Percentiles rank a stretch among this genome's conserved stretches.
These are phyloP conservation scores for Aurelia sp. DNA, from an alignment of 30 jellyfish, hydroid and myxozoan genomes.

Conservation along the genomic window DNA sequence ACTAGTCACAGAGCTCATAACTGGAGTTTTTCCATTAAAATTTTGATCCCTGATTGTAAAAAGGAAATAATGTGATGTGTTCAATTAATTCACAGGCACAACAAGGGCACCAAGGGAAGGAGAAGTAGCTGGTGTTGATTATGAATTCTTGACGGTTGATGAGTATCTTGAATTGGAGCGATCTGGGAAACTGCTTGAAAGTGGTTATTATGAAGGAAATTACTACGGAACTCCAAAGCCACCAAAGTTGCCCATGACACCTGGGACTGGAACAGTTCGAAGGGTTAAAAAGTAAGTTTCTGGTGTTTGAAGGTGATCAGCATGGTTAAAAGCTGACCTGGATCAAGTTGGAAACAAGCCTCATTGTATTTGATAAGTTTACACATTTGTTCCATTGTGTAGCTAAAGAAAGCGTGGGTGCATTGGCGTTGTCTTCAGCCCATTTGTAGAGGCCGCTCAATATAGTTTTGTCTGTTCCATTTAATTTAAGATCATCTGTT, in stretches of 20 bases:
- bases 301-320: neutral
- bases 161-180: constrained; percentile 91
- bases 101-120: constrained; percentile 96
- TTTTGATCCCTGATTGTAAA: no score
- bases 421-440: no score
- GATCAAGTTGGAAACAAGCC: no score
- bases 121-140: constrained; percentile 98
- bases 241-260: constrained; percentile 99
- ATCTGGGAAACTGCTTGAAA: constrained; percentile 91
- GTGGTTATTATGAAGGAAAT: constrained; percentile 95
- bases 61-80: neutral
- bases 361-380: no score
- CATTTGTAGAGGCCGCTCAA: no score
- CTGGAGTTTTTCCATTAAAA: no score
- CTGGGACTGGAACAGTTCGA: constrained; percentile 97
- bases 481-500: no score
- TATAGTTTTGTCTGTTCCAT: no score
- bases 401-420: no score
- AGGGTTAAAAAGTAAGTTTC: constrained; percentile 75
- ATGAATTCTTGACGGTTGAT: constrained; percentile 89
- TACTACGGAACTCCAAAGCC: constrained; percentile 99
- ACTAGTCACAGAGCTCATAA: no score
- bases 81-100: constrained; percentile 71
- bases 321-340: no score
- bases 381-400: no score